These are phyloP conservation scores for Nesospiza acunhae DNA, from an alignment of 2,113 vertebrate genomes.

Conservation along the genomic window DNA sequence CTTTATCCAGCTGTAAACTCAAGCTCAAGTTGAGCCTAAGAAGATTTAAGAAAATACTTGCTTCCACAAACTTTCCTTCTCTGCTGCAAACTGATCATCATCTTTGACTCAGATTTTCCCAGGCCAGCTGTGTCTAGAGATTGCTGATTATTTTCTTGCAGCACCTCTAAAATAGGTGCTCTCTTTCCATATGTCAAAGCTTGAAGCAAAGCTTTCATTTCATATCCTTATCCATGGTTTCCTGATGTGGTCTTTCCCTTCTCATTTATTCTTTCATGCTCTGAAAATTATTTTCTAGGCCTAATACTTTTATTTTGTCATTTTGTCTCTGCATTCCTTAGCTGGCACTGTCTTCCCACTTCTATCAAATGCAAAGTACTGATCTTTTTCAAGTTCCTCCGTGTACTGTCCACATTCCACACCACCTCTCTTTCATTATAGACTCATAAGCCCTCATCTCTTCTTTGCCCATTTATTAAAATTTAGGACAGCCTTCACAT, in stretches of 20 bases:
- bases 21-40: not conserved
- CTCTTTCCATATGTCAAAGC: not conserved
- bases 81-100: not conserved
- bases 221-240: not conserved
- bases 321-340: not conserved
- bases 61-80: not conserved
- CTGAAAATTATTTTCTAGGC: not conserved
- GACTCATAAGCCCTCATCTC: not conserved
- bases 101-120: not conserved
- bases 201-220: not conserved
- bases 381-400: not conserved
- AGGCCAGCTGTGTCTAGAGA: not conserved
- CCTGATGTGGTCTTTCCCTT: not conserved
- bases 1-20: not conserved
- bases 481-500: not conserved
- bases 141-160: not conserved
- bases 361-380: not conserved
- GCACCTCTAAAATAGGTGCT: not conserved
- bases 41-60: slow-evolving; percentile 1
- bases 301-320: not conserved
- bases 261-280: not conserved
- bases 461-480: not conserved
- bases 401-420: not conserved
- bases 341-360: not conserved
- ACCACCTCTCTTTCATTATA: not conserved